phyloP scores from a whole-genome alignment of 2,113 vertebrate species.

The Rhinichthys klamathensis region DNA sequence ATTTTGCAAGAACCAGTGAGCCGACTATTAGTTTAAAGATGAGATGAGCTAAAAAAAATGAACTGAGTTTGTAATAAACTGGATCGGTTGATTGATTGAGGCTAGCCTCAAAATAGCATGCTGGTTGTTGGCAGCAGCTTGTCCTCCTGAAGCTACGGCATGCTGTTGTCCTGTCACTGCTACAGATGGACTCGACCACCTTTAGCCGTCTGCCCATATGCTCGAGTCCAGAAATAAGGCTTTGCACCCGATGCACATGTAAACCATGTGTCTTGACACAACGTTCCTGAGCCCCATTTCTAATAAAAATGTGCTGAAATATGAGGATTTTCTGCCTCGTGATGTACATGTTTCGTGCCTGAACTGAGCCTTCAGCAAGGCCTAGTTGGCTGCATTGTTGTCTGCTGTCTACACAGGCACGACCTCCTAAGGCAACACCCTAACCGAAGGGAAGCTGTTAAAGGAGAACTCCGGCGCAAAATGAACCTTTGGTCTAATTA shows the following conservation, averaged over 20 bases:
- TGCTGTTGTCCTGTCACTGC: slow-evolving; percentile 1
- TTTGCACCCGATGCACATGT: not conserved
- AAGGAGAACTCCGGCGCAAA: too few relatives aligned
- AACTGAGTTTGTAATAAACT: not conserved
- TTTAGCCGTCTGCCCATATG: not conserved
- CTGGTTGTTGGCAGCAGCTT: not conserved
- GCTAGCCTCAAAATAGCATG: not conserved
- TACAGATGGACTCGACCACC: not conserved
- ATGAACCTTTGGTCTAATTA: too few relatives aligned
- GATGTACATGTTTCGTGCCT: not conserved
- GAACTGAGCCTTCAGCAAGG: not conserved
- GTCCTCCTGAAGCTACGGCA: not conserved
- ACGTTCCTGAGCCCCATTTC: not conserved
- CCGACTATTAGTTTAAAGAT: not conserved
- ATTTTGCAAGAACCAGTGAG: not conserved
- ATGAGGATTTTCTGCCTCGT: not conserved
- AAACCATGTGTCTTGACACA: not conserved
- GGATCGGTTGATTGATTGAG: not conserved
- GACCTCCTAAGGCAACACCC: not conserved
- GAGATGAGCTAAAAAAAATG: not conserved
- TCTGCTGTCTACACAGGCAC: not conserved
- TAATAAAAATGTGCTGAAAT: not conserved
- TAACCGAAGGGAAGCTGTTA: not conserved
- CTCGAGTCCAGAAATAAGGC: not conserved
- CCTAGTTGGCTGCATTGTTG: not conserved